Conservation (phyloP, 2,113 vertebrate species). For the Mobula hypostoma region DNA sequence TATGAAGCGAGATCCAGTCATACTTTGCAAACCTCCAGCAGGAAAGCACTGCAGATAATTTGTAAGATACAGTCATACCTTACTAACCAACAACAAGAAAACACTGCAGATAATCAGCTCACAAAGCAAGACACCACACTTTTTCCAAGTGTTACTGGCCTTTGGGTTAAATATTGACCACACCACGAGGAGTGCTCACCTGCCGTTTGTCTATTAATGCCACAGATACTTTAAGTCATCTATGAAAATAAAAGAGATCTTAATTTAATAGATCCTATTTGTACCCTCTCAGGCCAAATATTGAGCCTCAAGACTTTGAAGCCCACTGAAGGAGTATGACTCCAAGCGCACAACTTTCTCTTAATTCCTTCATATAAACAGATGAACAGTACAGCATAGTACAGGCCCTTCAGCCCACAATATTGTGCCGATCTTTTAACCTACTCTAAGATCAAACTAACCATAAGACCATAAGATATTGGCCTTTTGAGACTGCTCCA, state of each 20-base stretch:
- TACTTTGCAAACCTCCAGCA: background rate
- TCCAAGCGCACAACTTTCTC: background rate
- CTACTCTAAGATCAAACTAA: too few relatives aligned
- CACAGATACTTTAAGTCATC: background rate
- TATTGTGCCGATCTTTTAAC: too few relatives aligned
- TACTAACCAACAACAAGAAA: background rate
- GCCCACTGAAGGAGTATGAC: background rate
- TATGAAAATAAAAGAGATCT: background rate
- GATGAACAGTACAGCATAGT: too few relatives aligned
- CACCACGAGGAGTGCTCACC: background rate
- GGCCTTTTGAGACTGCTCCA: too few relatives aligned
- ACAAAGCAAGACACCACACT: background rate
- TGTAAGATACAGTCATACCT: too few relatives aligned
- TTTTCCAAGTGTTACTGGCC: background rate
- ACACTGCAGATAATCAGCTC: background rate
- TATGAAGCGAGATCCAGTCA: too few relatives aligned
- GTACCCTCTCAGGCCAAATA: too few relatives aligned
- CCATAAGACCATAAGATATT: too few relatives aligned
- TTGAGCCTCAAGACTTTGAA: too few relatives aligned
- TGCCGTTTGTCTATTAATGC: background rate
- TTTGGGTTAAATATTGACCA: background rate
- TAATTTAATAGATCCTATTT: too few relatives aligned
- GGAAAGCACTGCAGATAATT: background rate
- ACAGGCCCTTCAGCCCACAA: too few relatives aligned
- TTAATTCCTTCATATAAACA: background rate